Conservation (phyloP, 2,113 vertebrate genomes). For the Dasyornis broadbenti region DNA sequence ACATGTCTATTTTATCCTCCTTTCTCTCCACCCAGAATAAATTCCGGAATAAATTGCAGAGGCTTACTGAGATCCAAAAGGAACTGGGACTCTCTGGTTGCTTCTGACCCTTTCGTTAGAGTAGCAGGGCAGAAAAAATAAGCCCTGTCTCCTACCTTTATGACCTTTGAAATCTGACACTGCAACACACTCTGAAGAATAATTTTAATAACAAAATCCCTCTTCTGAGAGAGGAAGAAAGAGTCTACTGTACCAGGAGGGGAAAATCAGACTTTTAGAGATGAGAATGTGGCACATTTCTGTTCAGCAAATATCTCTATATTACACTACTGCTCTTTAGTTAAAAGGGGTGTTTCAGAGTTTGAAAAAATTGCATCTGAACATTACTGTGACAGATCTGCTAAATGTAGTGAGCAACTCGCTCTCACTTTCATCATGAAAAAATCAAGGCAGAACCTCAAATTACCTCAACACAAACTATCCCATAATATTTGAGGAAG, state of each 20-base stretch:
- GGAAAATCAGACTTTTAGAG: not conserved
- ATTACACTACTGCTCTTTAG: not conserved
- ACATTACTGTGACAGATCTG: not conserved
- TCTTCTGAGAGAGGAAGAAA: not conserved
- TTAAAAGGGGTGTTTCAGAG: not conserved
- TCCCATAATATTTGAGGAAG: not conserved
- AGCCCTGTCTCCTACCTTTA: constrained; percentile 36
- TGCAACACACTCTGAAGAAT: not conserved
- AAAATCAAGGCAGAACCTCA: not conserved
- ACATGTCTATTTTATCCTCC: constrained; percentile 26
- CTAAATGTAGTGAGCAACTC: not conserved
- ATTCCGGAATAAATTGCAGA: constrained; percentile 49
- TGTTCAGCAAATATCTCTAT: not conserved
- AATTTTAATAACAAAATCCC: not conserved
- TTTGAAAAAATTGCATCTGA: not conserved
- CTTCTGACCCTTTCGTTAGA: constrained; percentile 65
- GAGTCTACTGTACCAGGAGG: no score
- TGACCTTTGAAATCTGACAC: constrained; percentile 23
- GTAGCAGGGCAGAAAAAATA: constrained; percentile 48
- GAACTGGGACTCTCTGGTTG: not conserved
- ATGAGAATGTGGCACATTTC: not conserved
- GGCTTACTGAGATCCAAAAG: constrained; percentile 39
- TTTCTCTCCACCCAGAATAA: not conserved
- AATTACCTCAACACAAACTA: not conserved
- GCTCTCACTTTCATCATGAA: not conserved